Evolutionary conservation across 2,888 invertebrate genomes (phyloP), one percentile per base, ranked within the genome.

Genomic region (Linyphia triangularis): DNA sequence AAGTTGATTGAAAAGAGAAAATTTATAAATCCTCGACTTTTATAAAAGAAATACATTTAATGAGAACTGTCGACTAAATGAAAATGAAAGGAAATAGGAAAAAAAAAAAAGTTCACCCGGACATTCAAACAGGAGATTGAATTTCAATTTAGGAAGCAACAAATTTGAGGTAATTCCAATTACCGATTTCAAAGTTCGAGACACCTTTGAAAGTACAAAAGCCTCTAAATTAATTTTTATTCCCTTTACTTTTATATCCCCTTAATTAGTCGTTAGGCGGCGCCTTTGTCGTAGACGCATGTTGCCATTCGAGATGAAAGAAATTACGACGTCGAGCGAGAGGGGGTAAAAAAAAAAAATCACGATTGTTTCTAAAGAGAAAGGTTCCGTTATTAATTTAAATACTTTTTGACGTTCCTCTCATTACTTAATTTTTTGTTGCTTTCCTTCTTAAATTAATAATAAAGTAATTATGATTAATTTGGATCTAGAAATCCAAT

Each of bases 391-490:
- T 85, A 85, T 85, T 85, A 85, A 85, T 85, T 85, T 85, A 85
- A 85, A 85, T 85, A 85, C 85, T 85, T 85, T 85, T 85, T 85
- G 85, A 85, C 85, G 65, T 79, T n/a, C 72, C 79, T 79, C 85
- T 85, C 85, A 85, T 85, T 85, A 85, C 85, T 85, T 85, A 79
- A 85, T 79, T 85, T 85, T 85, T 85, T 65, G 59, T 73, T 78
- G 57, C 84, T 73, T 65, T 85, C 85, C 79, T 85, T 85, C 85
- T 85, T 85, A 79, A 85, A 85, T 85, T 85, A 85, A 85, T 85
- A 85, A 85, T 79, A 85, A 85, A 85, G 85, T 85, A 85, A 85
- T 85, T 85, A 85, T 85, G 85, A 85, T 85, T 85, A 85, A 85
- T 85, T 85, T 79, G 70, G 79, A 72, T 63, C 72, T 3, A 13